A percentile compares a stretch with the other conserved stretches of the same genome.
phyloP scores from a whole-genome alignment of 2,113 vertebrate genomes.

The Zapornia atra region DNA sequence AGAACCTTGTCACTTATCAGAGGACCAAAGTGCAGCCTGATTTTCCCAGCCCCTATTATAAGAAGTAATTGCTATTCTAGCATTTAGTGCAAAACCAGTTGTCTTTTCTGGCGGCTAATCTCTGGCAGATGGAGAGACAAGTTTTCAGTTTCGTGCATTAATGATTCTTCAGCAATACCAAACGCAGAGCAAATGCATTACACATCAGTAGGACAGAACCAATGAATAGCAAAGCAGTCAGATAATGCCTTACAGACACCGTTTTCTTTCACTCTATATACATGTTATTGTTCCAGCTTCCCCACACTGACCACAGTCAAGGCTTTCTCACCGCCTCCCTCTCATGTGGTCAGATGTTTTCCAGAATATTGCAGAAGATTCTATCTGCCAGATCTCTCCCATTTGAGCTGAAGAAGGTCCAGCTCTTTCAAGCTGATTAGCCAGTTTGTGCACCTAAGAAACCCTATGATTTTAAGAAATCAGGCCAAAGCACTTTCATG shows the following conservation, averaged over 20 bases:
- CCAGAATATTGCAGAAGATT: neutral
- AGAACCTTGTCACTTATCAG: neutral
- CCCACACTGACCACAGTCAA: neutral
- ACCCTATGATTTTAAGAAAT: neutral
- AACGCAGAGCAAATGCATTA: conserved; percentile 8
- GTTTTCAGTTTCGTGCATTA: conserved; percentile 34
- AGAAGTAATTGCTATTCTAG: conserved; percentile 1
- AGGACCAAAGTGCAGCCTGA: neutral
- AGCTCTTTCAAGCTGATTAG: neutral
- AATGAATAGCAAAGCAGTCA: conserved; percentile 27
- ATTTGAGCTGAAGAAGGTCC: neutral
- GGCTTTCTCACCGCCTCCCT: neutral
- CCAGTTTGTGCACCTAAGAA: neutral
- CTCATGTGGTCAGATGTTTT: neutral
- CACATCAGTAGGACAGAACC: neutral
- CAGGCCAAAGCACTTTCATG: neutral
- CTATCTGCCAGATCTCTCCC: neutral
- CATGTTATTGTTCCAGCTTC: neutral
- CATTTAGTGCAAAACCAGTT: conserved; percentile 21
- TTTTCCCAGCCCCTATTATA: neutral
- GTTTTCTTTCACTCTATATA: neutral
- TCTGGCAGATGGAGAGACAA: conserved; percentile 44
- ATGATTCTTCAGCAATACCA: neutral
- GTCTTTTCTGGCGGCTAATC: conserved; percentile 14
- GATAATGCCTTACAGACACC: neutral